Base-by-base conservation (phyloP, 2,113 vertebrate species). In the Cebus imitator region DNA sequence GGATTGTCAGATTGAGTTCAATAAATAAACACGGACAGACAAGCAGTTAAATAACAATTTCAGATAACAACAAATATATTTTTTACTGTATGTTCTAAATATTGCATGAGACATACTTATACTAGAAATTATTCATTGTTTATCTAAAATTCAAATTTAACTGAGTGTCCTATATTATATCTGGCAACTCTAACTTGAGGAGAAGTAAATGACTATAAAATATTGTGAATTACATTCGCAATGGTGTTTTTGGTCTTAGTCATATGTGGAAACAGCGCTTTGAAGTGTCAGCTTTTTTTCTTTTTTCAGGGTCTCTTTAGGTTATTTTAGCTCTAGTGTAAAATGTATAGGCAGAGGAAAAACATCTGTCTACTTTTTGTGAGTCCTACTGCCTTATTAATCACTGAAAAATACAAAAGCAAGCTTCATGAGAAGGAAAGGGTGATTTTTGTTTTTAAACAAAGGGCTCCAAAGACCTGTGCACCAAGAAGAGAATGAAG, bases 371-470 rank as follows among this genome's bases (percentile, higher is more conserved):
- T 82, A 80, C 21, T 0, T 70, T 95, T 93, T 64, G 3, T 55
- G 55, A 87, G 23, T 83, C n/a, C 21, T 94, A 37, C 16, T 92
- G 64, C 30, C 50, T 96, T 88, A 61, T 4, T 79, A 85, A 93
- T 93, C 27, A 87, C 35, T 83, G 58, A 72, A 96, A 95, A 95
- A 96, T 76, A 52, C 40, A 80, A 92, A 93, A 88, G 21, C 43
- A 80, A 95, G 16, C 20, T 93, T 85, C 89, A 37, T 89, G 50
- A 32, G 12, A 13, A 95, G n/a, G 55, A 95, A 35, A 86, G 30
- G 3, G 30, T 68, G 6, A 2, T 40, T 91, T 61, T 87, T 66
- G 20, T 37, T 95, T 90, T 73, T 87, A 75, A 93, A 85, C 40
- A 92, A 94, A 91, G 7, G 48, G 10, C 66, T 86, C 58, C 23